phyloP scores from a whole-genome alignment of 2,888 invertebrate species.

The Netelia melanura region DNA sequence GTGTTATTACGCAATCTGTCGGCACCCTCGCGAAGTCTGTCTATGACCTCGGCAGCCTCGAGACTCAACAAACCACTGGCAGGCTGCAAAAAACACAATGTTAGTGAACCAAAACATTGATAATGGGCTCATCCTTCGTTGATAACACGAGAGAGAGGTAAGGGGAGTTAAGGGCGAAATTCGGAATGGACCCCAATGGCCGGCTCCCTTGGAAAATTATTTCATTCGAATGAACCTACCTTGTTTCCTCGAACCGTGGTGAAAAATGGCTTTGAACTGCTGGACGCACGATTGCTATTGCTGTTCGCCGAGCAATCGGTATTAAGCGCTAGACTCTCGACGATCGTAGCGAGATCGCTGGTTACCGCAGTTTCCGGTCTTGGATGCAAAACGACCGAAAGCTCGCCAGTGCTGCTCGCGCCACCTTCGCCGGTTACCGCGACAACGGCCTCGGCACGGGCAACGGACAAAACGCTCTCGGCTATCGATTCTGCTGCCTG shows the following conservation, averaged over 20 bases:
- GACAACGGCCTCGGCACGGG: slow-evolving; percentile 89
- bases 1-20: slow-evolving; percentile 92
- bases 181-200: slow-evolving; percentile 15
- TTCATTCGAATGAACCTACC: slow-evolving; percentile 72
- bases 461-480: slow-evolving; percentile 91
- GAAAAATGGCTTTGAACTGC: slow-evolving; percentile 81
- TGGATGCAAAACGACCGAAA: slow-evolving; percentile 87
- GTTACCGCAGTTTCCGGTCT: slow-evolving; percentile 87
- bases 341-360: slow-evolving; percentile 93
- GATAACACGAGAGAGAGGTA: slow-evolving; percentile 20
- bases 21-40: slow-evolving; percentile 89
- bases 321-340: slow-evolving; percentile 91
- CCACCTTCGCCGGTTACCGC: slow-evolving; percentile 86
- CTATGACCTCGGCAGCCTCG: slow-evolving; percentile 88
- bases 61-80: slow-evolving; percentile 82
- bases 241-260: slow-evolving; percentile 82
- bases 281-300: slow-evolving; percentile 86
- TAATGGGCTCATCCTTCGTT: slow-evolving; percentile 12
- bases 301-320: slow-evolving; percentile 87
- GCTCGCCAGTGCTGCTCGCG: slow-evolving; percentile 86
- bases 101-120: slow-evolving; percentile 58
- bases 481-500: slow-evolving; percentile 96
- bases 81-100: slow-evolving; percentile 67
- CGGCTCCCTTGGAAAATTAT: background rate
- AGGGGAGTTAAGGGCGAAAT: slow-evolving; percentile 33